These are phyloP conservation scores for Mythimna vitellina DNA, from an alignment of 2,888 invertebrate genomes.

Conservation along the genomic window DNA sequence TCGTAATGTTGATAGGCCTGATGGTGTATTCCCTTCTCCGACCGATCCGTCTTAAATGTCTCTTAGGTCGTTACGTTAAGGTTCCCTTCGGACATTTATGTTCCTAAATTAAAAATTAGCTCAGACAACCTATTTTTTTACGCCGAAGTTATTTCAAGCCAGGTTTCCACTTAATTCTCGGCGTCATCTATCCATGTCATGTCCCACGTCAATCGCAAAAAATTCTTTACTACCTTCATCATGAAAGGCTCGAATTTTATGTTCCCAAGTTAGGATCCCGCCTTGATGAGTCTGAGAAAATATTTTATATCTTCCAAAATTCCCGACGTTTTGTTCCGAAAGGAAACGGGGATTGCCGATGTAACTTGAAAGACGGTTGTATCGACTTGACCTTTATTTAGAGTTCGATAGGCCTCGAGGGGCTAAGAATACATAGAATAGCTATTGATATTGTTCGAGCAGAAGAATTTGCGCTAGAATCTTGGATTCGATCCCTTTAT, in stretches of 20 bases:
- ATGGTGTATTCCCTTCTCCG: neutral
- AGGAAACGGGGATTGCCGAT: conserved; percentile 30
- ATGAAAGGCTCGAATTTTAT: conserved; percentile 49
- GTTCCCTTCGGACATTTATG: neutral
- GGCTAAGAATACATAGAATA: conserved; percentile 29
- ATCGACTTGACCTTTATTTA: conserved; percentile 56
- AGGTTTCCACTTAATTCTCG: conserved; percentile 30
- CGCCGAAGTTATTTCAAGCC: conserved; percentile 4
- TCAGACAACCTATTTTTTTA: conserved; percentile 14
- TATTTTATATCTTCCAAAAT: conserved; percentile 53
- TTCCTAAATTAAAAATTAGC: conserved; percentile 11
- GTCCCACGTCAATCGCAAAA: conserved; percentile 47
- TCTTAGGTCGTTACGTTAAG: too few relatives aligned
- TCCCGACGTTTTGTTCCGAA: conserved; percentile 47
- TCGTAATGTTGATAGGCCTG: too few relatives aligned
- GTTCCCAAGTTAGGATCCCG: conserved; percentile 35
- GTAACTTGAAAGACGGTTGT: conserved; percentile 42
- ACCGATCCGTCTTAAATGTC: too few relatives aligned
- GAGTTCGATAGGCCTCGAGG: conserved; percentile 38
- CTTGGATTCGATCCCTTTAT: conserved; percentile 36
- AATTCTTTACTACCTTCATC: conserved; percentile 51
- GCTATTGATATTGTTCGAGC: conserved; percentile 43
- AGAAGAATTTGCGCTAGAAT: conserved; percentile 45
- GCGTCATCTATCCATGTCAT: conserved; percentile 42
- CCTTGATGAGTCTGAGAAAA: conserved; percentile 54